Base-by-base conservation (phyloP, 2,888 invertebrate genomes). In the Cephus runcator region DNA sequence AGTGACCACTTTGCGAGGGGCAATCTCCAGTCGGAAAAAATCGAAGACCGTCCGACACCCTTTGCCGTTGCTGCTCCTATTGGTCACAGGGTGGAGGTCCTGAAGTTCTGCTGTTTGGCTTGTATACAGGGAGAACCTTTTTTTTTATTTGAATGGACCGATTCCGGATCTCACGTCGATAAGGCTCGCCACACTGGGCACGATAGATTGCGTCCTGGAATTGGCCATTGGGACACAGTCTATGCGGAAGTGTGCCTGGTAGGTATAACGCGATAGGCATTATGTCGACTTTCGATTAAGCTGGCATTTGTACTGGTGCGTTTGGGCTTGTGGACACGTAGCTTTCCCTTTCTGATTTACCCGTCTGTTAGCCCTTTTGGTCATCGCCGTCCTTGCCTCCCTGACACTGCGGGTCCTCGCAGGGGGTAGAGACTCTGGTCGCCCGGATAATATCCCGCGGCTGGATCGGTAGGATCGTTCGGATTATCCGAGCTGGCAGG, bases 1-100 rank as follows among this genome's bases (percentile, higher is more conserved):
- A 56, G 56, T 9, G 31, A 11, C 9, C 73, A 82, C 77, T 82
- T 82, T 80, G 80, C 82, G 81, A 80, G 76, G 75, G 78, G 76
- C 80, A 78, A 81, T 81, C 79, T 82, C 69, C 79, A 69, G 78
- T 73, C 75, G 30, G 75, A 73, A 77, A 76, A 81, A 78, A 77
- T 77, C 80, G 56, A 56, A 56, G 56, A 56, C 23, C 40, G 23
- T 23, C 40, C 40, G 2, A 2, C 56, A 56, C 56, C 23, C 56
- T 56, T 23, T 56, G 56, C 56, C 1, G 56, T 23, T 2, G 56
- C 56, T 23, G 23, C 23, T 56, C 9, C 15, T 2, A 9, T 56
- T 9, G 56, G 56, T 2, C 56, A 23, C 23, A 2, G 23, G 9
- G 23, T 9, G 56, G 9, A 56, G 56, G 9, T 56, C 56, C 23